Conservation (phyloP, 2,888 invertebrate species). For the Argyra leucocephala region DNA sequence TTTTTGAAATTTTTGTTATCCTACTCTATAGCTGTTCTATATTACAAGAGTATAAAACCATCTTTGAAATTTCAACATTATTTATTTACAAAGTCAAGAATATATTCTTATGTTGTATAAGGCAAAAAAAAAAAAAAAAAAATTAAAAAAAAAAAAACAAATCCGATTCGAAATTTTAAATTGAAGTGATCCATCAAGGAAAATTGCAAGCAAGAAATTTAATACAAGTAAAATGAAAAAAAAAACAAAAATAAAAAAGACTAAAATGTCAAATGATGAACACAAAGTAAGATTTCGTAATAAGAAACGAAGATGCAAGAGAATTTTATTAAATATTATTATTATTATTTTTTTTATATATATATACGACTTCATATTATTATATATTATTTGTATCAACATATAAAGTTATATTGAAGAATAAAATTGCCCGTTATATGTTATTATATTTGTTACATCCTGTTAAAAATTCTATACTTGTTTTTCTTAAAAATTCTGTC, state of each 20-base stretch:
- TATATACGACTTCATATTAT: too few relatives aligned
- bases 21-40: too few relatives aligned
- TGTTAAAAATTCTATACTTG: neutral
- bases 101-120: neutral
- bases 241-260: neutral
- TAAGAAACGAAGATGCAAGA: too few relatives aligned
- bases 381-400: neutral
- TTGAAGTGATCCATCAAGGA: conserved; percentile 6
- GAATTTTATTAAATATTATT: too few relatives aligned
- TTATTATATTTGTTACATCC: neutral
- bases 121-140: too few relatives aligned
- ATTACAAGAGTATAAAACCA: neutral
- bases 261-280: too few relatives aligned
- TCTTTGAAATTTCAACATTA: conserved; percentile 4
- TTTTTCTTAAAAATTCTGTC: neutral
- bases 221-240: neutral
- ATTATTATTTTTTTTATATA: too few relatives aligned
- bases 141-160: neutral
- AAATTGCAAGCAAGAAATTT: neutral
- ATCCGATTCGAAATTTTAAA: conserved; percentile 2
- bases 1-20: too few relatives aligned
- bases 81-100: neutral
- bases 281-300: too few relatives aligned
- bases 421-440: neutral
- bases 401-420: neutral